Percentiles rank a stretch among this genome's conserved stretches.
Evolutionary conservation across 2,888 invertebrate genomes (phyloP).

Genomic region (Mellilla xanthometata): DNA sequence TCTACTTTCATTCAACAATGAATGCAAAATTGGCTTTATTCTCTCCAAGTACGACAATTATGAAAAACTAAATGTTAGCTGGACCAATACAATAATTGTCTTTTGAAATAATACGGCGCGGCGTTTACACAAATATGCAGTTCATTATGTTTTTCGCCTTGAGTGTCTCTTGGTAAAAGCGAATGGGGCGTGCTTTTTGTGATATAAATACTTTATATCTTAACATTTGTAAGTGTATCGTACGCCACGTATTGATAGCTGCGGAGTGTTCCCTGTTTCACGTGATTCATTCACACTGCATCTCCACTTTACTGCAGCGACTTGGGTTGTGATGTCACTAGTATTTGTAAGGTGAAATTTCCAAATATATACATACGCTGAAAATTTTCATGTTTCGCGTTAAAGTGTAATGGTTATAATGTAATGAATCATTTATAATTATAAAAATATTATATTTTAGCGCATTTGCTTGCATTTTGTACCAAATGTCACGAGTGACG

Average conservation of each 20-base stretch:
- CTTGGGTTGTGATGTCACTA: too few species aligned
- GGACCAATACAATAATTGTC: conserved; percentile 28
- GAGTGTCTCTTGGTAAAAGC: conserved; percentile 8
- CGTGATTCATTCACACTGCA: conserved; percentile 33
- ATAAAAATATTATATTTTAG: too few species aligned
- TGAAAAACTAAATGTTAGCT: conserved; percentile 34
- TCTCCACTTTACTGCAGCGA: not conserved
- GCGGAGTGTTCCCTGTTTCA: conserved; percentile 29
- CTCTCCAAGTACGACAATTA: conserved; percentile 44
- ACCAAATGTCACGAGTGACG: too few species aligned
- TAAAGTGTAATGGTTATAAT: too few species aligned
- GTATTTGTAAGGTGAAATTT: too few species aligned
- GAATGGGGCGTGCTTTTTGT: conserved; percentile 10
- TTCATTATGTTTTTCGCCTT: conserved; percentile 24
- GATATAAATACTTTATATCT: too few species aligned
- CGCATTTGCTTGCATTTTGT: too few species aligned
- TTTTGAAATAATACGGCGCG: too few species aligned
- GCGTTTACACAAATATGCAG: conserved; percentile 21
- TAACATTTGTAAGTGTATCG: conserved; percentile 3
- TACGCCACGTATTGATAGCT: conserved; percentile 22
- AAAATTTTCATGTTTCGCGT: too few species aligned
- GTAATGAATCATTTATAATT: too few species aligned
- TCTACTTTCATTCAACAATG: conserved; percentile 51
- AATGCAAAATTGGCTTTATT: conserved; percentile 34
- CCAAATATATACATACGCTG: too few species aligned